A percentile compares a stretch with the other conserved stretches of the same genome.
Conservation (phyloP, 2,888 invertebrate species). For the Palloptera scutellata region DNA sequence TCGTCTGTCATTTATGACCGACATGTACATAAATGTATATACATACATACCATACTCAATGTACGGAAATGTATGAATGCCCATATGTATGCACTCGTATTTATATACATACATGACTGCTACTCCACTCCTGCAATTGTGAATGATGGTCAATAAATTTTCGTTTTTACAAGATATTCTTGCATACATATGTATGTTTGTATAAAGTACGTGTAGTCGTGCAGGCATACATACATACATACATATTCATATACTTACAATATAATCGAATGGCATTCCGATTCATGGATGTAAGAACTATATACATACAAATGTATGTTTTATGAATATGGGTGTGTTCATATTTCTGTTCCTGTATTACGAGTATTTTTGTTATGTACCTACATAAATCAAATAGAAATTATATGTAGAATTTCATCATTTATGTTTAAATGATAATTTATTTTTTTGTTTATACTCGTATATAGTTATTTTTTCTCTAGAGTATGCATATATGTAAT, state of each 20-base stretch:
- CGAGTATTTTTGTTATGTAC: too few species aligned
- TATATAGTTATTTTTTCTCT: too few species aligned
- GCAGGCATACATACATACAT: not conserved
- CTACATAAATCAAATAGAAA: too few species aligned
- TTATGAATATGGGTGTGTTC: too few species aligned
- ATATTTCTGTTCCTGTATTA: too few species aligned
- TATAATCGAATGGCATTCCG: too few species aligned
- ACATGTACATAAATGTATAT: not conserved
- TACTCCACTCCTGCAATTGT: conserved; percentile 46
- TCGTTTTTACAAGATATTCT: conserved; percentile 23
- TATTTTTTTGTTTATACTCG: too few species aligned
- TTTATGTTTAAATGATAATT: not conserved
- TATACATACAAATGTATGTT: too few species aligned
- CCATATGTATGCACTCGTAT: conserved; percentile 8
- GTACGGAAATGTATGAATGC: conserved; percentile 7
- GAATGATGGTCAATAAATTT: conserved; percentile 61
- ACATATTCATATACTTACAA: not conserved
- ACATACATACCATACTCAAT: conserved; percentile 4
- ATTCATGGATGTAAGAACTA: too few species aligned
- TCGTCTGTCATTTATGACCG: conserved; percentile 43
- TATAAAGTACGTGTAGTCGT: not conserved
- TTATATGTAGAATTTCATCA: not conserved
- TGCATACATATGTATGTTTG: not conserved
- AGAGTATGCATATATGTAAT: not conserved
- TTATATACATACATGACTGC: conserved; percentile 15